Percentiles rank a stretch among this genome's conserved stretches.
Evolutionary conservation across 2,113 vertebrate species (phyloP).

Genomic region (Anser brachyrhynchus): DNA sequence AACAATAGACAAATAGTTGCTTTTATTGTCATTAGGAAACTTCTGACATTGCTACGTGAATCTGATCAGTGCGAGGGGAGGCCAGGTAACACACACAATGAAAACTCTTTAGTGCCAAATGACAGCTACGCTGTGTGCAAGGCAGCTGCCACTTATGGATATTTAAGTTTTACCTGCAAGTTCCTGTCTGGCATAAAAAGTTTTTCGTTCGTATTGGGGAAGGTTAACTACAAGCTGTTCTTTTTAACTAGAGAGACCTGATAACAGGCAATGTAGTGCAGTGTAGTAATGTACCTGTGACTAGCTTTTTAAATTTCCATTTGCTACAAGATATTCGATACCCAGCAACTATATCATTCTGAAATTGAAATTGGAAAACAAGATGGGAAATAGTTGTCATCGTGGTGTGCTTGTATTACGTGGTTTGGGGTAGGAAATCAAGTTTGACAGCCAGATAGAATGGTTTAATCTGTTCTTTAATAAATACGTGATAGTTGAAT

Average conservation of each 20-base stretch:
- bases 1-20: neutral
- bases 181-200: neutral
- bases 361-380: neutral
- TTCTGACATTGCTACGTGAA: neutral
- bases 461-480: conserved; percentile 12
- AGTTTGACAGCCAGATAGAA: neutral
- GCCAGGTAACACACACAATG: neutral
- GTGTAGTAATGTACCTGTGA: neutral
- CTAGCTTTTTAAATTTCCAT: neutral
- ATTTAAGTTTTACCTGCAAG: too few species aligned
- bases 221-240: neutral
- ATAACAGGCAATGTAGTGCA: neutral
- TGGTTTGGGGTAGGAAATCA: neutral
- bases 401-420: neutral
- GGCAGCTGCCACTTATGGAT: neutral
- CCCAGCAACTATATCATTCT: neutral
- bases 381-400: neutral
- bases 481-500: neutral
- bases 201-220: neutral
- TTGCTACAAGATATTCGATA: neutral
- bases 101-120: neutral
- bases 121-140: neutral
- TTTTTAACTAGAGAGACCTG: neutral
- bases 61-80: neutral
- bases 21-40: neutral